Base-by-base conservation (phyloP, 1,140 invertebrate species). In the Caerostris darwini region DNA sequence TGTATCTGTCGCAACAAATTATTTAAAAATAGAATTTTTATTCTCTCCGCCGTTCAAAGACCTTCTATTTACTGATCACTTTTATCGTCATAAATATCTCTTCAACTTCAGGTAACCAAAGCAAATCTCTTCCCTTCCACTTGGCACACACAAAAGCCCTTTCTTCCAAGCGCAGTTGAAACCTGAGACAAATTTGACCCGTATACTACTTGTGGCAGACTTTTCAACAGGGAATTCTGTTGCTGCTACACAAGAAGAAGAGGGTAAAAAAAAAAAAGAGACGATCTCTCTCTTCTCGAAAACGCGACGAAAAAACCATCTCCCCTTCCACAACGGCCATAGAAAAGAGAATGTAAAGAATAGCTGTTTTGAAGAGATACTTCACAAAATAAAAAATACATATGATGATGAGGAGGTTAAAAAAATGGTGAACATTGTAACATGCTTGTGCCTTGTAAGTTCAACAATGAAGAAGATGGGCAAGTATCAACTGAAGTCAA, bases 401-500 rank as follows among this genome's bases (percentile, higher is more conserved):
- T 34, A 34, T 34, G 54, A 34, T 34, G 4, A 59, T 34, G 56
- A n/a, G 90, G 53, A 77, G 53, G 56, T 17, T 19, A 82, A 82
- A 53, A 91, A 91, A 91, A 34, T 61, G 57, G 57, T 6, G 34
- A 69, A 61, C 87, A 90, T 90, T 90, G 64, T 90, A 57, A 6
- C 57, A 19, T 50, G 34, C 90, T 82, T 91, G 90, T 91, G 71
- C 56, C 90, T 90, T 90, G 67, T 71, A 10, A 7, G 53, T 77
- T 50, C 50, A 77, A 61, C 58, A 90, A 71, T 69, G 67, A 58
- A 7, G 19, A 81, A 91, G 90, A 91, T 61, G 90, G 71, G 56
- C 81, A 92, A 92, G 90, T 92, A 92, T 92, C 90, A 92, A 92
- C 90, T 85, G 90, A 92, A 92, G 90, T 92, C 90, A 92, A 92